Evolutionary conservation across 2,888 invertebrate genomes (phyloP).

Genomic region (Ctenicera cuprea): DNA sequence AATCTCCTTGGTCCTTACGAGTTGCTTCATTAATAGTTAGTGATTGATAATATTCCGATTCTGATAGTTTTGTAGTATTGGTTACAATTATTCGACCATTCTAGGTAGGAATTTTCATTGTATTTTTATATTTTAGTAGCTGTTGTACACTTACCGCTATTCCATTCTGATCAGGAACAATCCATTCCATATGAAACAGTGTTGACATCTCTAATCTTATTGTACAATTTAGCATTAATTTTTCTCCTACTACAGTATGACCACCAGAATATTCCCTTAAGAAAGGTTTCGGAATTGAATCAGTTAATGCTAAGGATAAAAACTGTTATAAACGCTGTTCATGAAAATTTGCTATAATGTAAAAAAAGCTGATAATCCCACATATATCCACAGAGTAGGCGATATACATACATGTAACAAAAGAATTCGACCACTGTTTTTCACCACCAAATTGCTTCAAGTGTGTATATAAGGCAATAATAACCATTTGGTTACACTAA

Average conservation of each 20-base stretch:
- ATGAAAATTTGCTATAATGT: too few relatives aligned
- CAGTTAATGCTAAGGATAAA: slow-evolving; percentile 50
- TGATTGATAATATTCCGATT: slow-evolving; percentile 22
- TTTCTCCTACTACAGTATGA: slow-evolving; percentile 66
- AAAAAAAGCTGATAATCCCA: too few relatives aligned
- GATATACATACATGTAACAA: too few relatives aligned
- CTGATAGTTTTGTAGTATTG: slow-evolving; percentile 15
- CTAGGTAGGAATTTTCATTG: neutral
- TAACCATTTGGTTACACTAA: too few relatives aligned
- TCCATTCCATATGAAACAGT: slow-evolving; percentile 66
- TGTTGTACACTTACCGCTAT: slow-evolving; percentile 43
- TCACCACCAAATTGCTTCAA: too few relatives aligned
- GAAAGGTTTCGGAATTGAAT: slow-evolving; percentile 56
- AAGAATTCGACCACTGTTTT: too few relatives aligned
- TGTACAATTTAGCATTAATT: slow-evolving; percentile 65
- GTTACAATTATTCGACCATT: slow-evolving; percentile 24
- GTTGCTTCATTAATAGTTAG: slow-evolving; percentile 60
- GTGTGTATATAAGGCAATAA: too few relatives aligned
- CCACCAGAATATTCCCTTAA: slow-evolving; percentile 59
- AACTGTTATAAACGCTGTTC: neutral
- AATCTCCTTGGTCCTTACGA: slow-evolving; percentile 64
- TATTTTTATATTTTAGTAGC: neutral
- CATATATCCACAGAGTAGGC: too few relatives aligned
- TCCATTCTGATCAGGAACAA: slow-evolving; percentile 59
- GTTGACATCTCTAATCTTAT: slow-evolving; percentile 59